Conservation (phyloP, 2,113 vertebrate species). For the Pithys albifrons region DNA sequence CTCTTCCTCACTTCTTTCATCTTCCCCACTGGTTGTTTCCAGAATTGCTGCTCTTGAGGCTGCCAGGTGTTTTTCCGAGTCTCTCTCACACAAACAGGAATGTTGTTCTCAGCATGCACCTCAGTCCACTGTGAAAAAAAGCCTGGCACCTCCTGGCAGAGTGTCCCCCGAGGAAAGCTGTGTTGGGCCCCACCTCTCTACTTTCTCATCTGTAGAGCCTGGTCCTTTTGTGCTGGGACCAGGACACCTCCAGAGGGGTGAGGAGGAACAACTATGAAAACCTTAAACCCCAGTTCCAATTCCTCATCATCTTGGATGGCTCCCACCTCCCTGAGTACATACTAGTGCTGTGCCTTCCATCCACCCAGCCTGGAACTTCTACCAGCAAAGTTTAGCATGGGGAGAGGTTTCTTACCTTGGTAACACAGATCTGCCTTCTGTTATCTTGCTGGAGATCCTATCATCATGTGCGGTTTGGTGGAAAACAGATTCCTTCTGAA, state of each 20-base stretch:
- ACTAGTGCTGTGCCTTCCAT: not conserved
- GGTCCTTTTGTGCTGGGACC: not conserved
- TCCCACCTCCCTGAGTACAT: not conserved
- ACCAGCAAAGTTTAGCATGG: not conserved
- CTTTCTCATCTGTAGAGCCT: not conserved
- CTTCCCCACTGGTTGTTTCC: not conserved
- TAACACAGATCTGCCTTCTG: not conserved
- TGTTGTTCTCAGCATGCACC: not conserved
- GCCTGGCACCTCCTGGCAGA: not conserved
- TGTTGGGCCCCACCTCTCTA: not conserved
- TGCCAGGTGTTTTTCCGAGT: not conserved
- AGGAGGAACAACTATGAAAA: not conserved
- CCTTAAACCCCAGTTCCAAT: not conserved
- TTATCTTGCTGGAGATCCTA: not conserved
- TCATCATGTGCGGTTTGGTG: not conserved
- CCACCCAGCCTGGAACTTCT: not conserved
- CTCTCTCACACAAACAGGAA: not conserved
- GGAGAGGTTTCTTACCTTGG: not conserved
- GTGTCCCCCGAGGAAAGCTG: not conserved
- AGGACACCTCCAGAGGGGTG: not conserved
- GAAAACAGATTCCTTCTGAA: not conserved
- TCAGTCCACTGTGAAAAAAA: not conserved
- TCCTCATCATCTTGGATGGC: not conserved
- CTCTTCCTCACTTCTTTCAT: not conserved
- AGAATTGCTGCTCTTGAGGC: not conserved